These are phyloP conservation scores for Zhengitettix transpicula DNA, from an alignment of 2,888 invertebrate species.

Conservation along the genomic window DNA sequence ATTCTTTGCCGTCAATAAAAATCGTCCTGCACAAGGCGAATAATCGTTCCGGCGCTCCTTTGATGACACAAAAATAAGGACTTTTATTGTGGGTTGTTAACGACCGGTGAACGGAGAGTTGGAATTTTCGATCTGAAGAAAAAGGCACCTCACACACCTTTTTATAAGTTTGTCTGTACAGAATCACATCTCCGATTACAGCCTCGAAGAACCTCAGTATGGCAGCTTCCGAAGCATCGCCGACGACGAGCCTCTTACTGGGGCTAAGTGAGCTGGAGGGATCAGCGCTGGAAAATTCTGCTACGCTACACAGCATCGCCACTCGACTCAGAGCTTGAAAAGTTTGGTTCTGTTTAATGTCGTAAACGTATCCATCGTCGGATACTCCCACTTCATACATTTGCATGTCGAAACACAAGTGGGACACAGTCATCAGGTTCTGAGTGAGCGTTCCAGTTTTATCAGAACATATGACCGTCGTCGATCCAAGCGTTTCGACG, in stretches of 20 bases:
- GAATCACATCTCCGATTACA: slow-evolving; percentile 30
- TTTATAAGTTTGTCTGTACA: slow-evolving; percentile 31
- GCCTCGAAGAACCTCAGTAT: slow-evolving; percentile 47
- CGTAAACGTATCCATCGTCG: too few relatives aligned
- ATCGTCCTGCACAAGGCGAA: slow-evolving; percentile 37
- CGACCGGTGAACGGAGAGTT: slow-evolving; percentile 49
- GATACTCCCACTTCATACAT: slow-evolving; percentile 26
- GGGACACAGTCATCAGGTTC: slow-evolving; percentile 58
- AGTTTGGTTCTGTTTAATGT: too few relatives aligned
- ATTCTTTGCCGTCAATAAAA: too few relatives aligned
- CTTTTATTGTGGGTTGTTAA: slow-evolving; percentile 25
- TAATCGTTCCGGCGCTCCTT: slow-evolving; percentile 57
- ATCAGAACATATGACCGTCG: slow-evolving; percentile 65
- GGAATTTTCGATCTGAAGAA: slow-evolving; percentile 52
- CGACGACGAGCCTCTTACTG: slow-evolving; percentile 37
- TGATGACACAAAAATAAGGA: slow-evolving; percentile 48
- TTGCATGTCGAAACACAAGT: slow-evolving; percentile 53
- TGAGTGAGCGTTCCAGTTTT: slow-evolving; percentile 66
- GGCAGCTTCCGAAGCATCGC: slow-evolving; percentile 55
- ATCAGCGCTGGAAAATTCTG: slow-evolving; percentile 40
- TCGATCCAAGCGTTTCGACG: slow-evolving; percentile 63
- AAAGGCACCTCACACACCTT: slow-evolving; percentile 50
- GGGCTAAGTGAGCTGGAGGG: slow-evolving; percentile 28
- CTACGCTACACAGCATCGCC: slow-evolving; percentile 53
- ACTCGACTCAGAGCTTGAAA: slow-evolving; percentile 23